Conservation (phyloP, 2,797 vertebrate species). For the Lagocephalus sceleratus region DNA sequence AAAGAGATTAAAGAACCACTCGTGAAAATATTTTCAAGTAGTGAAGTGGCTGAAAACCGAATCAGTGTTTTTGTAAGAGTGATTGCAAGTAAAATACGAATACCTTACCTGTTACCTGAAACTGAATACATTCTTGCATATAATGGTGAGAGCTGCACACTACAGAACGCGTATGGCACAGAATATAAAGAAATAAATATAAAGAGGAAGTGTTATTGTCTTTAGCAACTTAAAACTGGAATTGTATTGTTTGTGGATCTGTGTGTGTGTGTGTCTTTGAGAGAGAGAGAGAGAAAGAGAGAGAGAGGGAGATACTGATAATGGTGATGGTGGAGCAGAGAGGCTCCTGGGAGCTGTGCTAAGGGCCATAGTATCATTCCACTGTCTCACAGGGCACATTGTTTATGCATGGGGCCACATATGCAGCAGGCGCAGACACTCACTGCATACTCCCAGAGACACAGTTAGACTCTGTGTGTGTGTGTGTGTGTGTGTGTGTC, state of each 20-base stretch:
- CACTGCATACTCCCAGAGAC: conserved; percentile 62
- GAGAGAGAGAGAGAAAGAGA: not conserved
- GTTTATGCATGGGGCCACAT: conserved; percentile 77
- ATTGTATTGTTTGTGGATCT: conserved; percentile 6
- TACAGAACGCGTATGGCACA: conserved; percentile 3
- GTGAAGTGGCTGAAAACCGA: too few relatives aligned
- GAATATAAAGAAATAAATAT: too few relatives aligned
- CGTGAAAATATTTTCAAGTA: too few relatives aligned
- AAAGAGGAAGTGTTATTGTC: conserved; percentile 2
- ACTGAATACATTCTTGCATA: not conserved
- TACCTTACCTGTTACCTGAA: conserved; percentile 13
- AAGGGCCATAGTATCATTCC: conserved; percentile 73
- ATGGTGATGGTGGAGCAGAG: conserved; percentile 61
- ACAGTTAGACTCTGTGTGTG: conserved; percentile 45
- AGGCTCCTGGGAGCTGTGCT: conserved; percentile 71
- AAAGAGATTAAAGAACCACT: conserved; percentile 22
- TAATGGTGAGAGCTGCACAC: conserved; percentile 1
- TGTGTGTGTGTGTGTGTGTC: conserved; percentile 14
- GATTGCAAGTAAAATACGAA: too few relatives aligned
- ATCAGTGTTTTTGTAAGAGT: too few relatives aligned
- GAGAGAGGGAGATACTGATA: conserved; percentile 19
- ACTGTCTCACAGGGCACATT: conserved; percentile 74
- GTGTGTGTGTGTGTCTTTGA: not conserved
- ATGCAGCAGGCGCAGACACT: conserved; percentile 61
- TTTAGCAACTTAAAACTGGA: conserved; percentile 15